Conservation (phyloP, 2,113 vertebrate genomes). For the Phasianus colchicus region DNA sequence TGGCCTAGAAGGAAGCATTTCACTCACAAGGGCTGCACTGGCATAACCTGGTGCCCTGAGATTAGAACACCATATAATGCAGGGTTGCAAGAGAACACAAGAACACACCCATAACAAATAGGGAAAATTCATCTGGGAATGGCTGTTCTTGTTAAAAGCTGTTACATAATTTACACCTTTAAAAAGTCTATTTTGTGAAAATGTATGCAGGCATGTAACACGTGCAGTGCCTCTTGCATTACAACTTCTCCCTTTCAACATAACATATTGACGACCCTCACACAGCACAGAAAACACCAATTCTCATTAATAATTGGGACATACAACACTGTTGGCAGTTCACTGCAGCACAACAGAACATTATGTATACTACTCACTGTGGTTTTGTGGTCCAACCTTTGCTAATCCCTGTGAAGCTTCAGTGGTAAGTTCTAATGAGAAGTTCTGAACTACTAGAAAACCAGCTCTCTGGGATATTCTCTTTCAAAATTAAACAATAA, state of each 20-base stretch:
- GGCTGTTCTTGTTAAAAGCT: neutral
- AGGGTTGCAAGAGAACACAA: neutral
- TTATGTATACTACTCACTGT: neutral
- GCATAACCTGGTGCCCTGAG: neutral
- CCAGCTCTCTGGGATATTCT: neutral
- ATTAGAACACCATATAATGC: neutral
- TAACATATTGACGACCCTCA: neutral
- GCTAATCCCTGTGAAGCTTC: neutral
- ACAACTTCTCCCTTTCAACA: neutral
- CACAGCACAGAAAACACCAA: neutral
- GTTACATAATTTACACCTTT: neutral
- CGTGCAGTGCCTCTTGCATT: neutral
- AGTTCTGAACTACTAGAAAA: neutral
- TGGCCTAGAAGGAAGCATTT: neutral
- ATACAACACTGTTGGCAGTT: fast-evolving
- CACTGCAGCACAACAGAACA: neutral
- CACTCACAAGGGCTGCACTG: neutral
- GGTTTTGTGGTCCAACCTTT: neutral
- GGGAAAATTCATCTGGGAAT: neutral
- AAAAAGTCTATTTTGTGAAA: neutral
- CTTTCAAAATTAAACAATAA: neutral
- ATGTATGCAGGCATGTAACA: neutral
- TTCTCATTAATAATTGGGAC: neutral
- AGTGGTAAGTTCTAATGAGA: neutral
- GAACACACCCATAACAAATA: neutral